Evolutionary conservation across 2,113 vertebrate species (phyloP), one percentile per base, ranked within the genome.

Genomic region (Synchiropus splendidus): DNA sequence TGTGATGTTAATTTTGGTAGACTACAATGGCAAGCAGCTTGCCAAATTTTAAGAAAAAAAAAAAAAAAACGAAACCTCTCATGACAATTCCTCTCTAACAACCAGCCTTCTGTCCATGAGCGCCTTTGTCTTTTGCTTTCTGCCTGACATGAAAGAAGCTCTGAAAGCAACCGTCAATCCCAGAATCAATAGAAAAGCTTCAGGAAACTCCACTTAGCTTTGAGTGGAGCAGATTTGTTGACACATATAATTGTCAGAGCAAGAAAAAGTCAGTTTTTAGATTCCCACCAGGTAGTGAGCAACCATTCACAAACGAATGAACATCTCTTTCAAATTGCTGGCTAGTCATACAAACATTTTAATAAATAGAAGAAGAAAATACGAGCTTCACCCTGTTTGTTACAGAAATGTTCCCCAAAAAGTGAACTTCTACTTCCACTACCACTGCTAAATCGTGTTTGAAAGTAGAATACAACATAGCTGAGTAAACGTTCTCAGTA

Each of bases 101-200:
- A 31, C 12, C 9, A 63, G 48, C 13, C 1, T 15, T 34, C 16
- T 15, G 6, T 64, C 72, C 64, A 10, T 8, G 45, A 35, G 57
- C 44, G 18, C n/a, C 49, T 62, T 18, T 62, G 74, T 70, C 58
- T 58, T 59, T 55, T 45, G 42, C 33, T 41, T 10, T 13, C 39
- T 34, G 32, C 18, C 27, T 62, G 16, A 45, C 60, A 54, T 43
- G 18, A 63, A 64, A 60, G 41, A 18, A 31, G 21, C n/a, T 42
- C 48, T 61, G 64, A 43, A 64, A 59, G 67, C 41, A 36, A 17
- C 12, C 13, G 10, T 71, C 50, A 75, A 71, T 62, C 21, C 32
- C 38, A 36, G 35, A 55, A 54, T 69, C 51, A 68, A 67, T 46
- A 52, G 32, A 62, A 14, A 42, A n/a, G 37, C 39, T 56, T 11